Base-by-base conservation (phyloP, 1,140 invertebrate genomes). In the Caerostris extrusa region DNA sequence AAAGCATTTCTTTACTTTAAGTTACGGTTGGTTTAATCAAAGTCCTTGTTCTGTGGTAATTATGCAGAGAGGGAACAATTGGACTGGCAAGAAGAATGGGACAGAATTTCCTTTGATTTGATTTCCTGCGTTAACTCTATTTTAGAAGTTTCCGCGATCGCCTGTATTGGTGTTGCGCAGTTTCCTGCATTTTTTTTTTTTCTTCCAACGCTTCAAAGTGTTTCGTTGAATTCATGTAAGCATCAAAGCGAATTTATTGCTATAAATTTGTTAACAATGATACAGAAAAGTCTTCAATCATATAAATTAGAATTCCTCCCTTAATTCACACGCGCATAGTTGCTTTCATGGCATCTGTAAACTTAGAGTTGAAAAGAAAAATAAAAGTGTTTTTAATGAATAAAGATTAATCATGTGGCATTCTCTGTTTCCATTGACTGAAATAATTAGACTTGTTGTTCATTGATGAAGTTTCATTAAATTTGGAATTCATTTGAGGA, bases 21-120 rank as follows among this genome's bases (percentile, higher is more conserved):
- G 91, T 93, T 87, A 93, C 91, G 91, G 91, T 93, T 93, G 91
- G 91, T 93, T 93, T 93, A 93, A 93, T 93, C 91, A 93, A 93
- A 87, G 91, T 87, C 87, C 91, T 93, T 93, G 91, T 93, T 87
- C 91, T 58, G 64, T 71, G 64, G 83, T 93, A 93, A 93, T 93
- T 93, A 93, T 93, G 91, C 91, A 58, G 64, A 53, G n/a, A 64
- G 60, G 7, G 82, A 93, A 93, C 91, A 93, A 93, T 93, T 93
- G 91, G 91, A 71, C 58, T 92, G 34, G 34, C 50, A 60, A 56
- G 64, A 93, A 93, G 91, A 93, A 87, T 86, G 34, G 91, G n/a
- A 58, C 12, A 14, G 64, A 87, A 64, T 71, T 71, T 57, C 50
- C 83, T 93, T 93, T 87, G 91, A 71, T 93, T 93, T 93, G 86